Evolutionary conservation across 2,113 vertebrate genomes (phyloP), one percentile per base, ranked within the genome.

Genomic region (Siphamia tubifer): DNA sequence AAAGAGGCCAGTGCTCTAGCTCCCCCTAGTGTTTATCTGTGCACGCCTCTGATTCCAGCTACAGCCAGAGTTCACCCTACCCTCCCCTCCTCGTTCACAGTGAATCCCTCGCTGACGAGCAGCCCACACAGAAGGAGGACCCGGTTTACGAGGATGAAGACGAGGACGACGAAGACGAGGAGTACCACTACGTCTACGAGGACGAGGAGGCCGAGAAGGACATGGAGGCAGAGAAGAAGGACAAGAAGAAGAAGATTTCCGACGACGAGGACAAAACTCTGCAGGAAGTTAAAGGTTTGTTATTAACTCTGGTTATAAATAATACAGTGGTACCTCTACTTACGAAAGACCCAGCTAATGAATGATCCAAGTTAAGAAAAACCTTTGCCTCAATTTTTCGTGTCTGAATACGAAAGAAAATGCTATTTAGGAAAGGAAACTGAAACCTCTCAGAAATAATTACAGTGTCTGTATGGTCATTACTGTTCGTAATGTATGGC

Each of bases 241-340:
- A 95, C n/a, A n/a, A n/a, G n/a, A n/a, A n/a, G 62, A 87, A 91
- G 0, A 90, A 70, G 61, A 69, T 86, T 84, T 13, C 90, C 53
- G 78, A 93, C 0, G 93, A 94, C 11, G 93, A 93, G 52, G 95
- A 90, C 15, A 85, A 94, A 78, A 89, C 92, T 40, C 79, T 92
- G 52, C 91, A 94, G 0, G 95, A 98, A 11, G 94, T 96, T 42
- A 96, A 96, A 95, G 96, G 97, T 99, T 90, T 90, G 85, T 80
- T 45, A 34, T 12, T 30, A 48, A 30, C 25, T 6, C 4, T 11
- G 5, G 31, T 48, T 23, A 25, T 17, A 8, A 30, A 30, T 8
- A 10, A 2, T 12, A 12, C 7, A 16, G 9, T 23, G 1, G 21
- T 44, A 23, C 2, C 1, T 30, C n/a, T n/a, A n/a, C n/a, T n/a